Evolutionary conservation across 2,113 vertebrate species (phyloP).

Genomic region (Gymnorhina tibicen): DNA sequence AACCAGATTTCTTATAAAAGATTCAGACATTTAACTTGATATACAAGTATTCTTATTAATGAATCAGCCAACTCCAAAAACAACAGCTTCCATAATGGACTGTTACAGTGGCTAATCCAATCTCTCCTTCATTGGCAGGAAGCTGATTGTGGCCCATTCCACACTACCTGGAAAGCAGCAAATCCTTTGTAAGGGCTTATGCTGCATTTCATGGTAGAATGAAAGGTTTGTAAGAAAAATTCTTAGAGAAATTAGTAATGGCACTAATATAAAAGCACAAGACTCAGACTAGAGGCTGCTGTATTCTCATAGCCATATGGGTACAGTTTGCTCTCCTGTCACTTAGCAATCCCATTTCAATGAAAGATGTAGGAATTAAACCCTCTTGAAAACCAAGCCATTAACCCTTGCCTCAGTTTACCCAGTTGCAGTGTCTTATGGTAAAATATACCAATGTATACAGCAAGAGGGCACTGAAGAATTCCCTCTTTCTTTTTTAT

Average conservation of each 20-base stretch:
- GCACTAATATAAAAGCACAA: background rate
- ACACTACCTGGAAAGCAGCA: background rate
- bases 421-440: background rate
- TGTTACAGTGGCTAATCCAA: background rate
- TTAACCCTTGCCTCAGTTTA: constrained; percentile 31
- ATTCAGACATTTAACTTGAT: background rate
- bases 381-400: background rate
- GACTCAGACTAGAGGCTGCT: background rate
- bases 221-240: background rate
- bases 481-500: background rate
- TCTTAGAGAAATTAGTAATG: background rate
- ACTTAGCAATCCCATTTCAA: background rate
- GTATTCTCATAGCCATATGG: background rate
- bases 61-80: background rate
- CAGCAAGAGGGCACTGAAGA: background rate
- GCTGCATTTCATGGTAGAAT: background rate
- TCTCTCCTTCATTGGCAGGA: background rate
- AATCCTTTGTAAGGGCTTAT: background rate
- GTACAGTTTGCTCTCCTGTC: background rate
- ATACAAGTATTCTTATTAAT: background rate
- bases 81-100: background rate
- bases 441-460: background rate
- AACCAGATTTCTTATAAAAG: background rate
- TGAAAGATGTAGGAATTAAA: background rate
- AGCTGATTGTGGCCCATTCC: background rate